These are phyloP conservation scores for Typhlichthys subterraneus DNA, from an alignment of 2,797 vertebrate species.

Conservation along the genomic window DNA sequence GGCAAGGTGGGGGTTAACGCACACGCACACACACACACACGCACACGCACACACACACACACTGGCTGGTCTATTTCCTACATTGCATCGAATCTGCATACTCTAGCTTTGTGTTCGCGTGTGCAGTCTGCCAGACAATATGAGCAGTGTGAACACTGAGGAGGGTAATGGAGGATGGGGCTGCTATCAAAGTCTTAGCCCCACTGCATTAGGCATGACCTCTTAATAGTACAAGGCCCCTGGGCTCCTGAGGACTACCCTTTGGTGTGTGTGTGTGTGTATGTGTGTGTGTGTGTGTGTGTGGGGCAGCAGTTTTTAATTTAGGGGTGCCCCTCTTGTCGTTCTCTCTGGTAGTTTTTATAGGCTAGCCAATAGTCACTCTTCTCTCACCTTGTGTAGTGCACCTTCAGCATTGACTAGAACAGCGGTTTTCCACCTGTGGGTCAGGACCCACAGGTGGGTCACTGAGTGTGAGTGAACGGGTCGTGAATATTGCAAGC, in stretches of 20 bases:
- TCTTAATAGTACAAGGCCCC: conserved; percentile 77
- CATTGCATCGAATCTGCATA: conserved; percentile 25
- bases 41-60: conserved; percentile 18
- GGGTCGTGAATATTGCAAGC: no score
- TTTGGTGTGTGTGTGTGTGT: conserved; percentile 37
- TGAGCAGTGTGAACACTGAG: conserved; percentile 41
- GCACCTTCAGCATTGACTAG: conserved; percentile 22
- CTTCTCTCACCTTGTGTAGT: conserved; percentile 5
- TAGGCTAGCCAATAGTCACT: conserved; percentile 2
- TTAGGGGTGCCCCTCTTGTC: conserved; percentile 23
- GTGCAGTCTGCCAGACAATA: conserved; percentile 36
- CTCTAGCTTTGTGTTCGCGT: conserved; percentile 26
- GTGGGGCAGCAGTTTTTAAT: conserved; percentile 27
- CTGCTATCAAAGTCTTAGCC: conserved; percentile 79
- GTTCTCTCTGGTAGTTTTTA: conserved; percentile 24
- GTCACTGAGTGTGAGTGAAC: no score
- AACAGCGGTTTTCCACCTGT: no score
- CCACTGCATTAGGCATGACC: conserved; percentile 77
- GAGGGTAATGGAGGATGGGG: conserved; percentile 56
- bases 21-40: background rate
- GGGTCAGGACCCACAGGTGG: no score
- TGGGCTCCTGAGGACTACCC: conserved; percentile 55
- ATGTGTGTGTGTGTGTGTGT: conserved; percentile 1
- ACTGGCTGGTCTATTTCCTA: conserved; percentile 33
- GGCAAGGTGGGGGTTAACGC: background rate